These are phyloP conservation scores for Actias luna DNA, from an alignment of 2,888 invertebrate species.

Conservation along the genomic window DNA sequence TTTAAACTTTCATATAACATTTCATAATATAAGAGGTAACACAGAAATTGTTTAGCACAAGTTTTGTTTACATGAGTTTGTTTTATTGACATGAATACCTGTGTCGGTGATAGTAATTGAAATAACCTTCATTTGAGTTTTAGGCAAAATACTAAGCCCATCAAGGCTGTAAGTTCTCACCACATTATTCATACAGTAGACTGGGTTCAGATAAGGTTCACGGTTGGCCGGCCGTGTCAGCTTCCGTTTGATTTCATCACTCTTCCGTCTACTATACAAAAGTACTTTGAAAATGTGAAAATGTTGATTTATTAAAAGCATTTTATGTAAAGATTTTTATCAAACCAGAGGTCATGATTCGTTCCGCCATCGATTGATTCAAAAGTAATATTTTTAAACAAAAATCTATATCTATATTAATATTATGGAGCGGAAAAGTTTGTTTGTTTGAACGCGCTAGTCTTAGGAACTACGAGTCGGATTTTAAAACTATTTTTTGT, in stretches of 20 bases:
- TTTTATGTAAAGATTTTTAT: not conserved
- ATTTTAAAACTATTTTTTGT: no score
- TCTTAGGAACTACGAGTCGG: no score
- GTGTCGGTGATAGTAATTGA: not conserved
- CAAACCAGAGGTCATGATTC: not conserved
- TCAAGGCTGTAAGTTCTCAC: constrained; percentile 21
- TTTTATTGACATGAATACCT: no score
- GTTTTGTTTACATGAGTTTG: no score
- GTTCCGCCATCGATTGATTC: not conserved
- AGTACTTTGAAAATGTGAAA: constrained; percentile 8
- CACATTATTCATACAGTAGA: constrained; percentile 10
- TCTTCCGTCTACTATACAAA: constrained; percentile 42
- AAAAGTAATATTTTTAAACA: not conserved
- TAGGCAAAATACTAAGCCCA: constrained; percentile 11
- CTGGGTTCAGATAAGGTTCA: constrained; percentile 43
- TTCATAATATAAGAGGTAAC: no score
- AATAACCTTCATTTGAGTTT: constrained; percentile 11
- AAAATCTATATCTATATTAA: not conserved
- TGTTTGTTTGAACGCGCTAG: no score
- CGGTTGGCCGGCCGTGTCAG: constrained; percentile 50
- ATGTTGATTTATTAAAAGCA: not conserved
- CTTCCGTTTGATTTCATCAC: constrained; percentile 74
- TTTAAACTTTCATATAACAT: no score
- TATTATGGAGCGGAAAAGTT: not conserved
- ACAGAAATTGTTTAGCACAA: no score